Conservation (phyloP, 37 sponge, comb jelly and placozoan species). For the Lycopodina hypogea region DNA sequence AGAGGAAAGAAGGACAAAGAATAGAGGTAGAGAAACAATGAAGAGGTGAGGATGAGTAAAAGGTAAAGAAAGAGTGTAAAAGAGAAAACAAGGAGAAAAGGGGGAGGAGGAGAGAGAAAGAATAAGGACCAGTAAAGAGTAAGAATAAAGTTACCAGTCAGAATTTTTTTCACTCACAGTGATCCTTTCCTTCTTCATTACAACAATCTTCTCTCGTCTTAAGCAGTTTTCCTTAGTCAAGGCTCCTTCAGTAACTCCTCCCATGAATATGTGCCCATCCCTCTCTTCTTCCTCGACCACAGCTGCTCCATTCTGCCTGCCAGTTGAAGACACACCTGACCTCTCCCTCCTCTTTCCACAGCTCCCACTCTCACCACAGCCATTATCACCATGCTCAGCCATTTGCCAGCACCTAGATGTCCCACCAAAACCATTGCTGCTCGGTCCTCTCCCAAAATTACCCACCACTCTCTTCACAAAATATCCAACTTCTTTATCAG, state of each 20-base stretch:
- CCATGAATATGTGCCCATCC: slow-evolving; percentile 45
- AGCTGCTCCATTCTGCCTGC: not conserved
- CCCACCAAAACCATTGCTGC: not conserved
- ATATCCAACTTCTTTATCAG: not conserved
- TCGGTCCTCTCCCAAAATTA: not conserved
- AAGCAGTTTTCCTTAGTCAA: not conserved
- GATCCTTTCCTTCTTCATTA: no score
- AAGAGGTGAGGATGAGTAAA: no score
- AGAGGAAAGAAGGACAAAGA: no score
- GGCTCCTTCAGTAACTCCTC: slow-evolving; percentile 19
- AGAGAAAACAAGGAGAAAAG: no score
- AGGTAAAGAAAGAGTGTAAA: no score
- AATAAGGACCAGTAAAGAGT: no score
- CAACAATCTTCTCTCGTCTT: not conserved
- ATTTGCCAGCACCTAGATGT: no score
- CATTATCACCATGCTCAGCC: not conserved
- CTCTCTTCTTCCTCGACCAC: not conserved
- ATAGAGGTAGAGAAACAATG: no score
- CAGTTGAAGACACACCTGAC: not conserved
- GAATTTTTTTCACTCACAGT: no score
- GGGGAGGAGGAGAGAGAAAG: no score
- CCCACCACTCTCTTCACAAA: not conserved
- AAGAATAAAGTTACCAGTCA: no score
- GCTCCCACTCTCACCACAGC: not conserved
- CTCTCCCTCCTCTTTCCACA: not conserved